Evolutionary conservation across 2,113 vertebrate genomes (phyloP).

Genomic region (Glaucomys volans): DNA sequence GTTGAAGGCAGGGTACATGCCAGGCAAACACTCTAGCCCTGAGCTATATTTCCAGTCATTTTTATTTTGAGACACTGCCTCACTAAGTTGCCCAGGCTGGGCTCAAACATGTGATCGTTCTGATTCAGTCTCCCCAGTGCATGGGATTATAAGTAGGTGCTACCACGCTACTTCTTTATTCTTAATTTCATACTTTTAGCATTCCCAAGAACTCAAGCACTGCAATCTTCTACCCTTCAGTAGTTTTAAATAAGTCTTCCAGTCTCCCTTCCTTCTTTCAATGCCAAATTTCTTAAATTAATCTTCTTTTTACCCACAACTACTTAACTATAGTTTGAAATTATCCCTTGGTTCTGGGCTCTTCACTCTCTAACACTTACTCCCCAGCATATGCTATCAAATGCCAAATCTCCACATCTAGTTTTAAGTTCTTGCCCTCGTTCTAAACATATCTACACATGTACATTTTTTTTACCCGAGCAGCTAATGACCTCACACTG

Average conservation of each 20-base stretch:
- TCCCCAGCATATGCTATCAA: constrained; percentile 3
- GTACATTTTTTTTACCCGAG: neutral
- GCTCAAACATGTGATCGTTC: neutral
- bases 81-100: neutral
- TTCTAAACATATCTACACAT: neutral
- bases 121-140: neutral
- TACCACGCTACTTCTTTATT: neutral
- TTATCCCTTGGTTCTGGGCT: neutral
- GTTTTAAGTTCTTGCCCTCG: constrained; percentile 7
- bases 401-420: neutral
- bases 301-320: neutral
- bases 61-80: neutral
- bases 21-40: neutral
- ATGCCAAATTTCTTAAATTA: neutral
- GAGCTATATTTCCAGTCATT: neutral
- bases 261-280: neutral
- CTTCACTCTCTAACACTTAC: neutral
- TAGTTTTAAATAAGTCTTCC: neutral
- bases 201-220: neutral
- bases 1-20: neutral
- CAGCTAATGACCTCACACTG: neutral
- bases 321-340: neutral
- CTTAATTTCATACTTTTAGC: neutral
- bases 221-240: neutral
- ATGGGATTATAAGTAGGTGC: neutral